Conservation (phyloP, 2,888 invertebrate species). For the Odontothrips loti region DNA sequence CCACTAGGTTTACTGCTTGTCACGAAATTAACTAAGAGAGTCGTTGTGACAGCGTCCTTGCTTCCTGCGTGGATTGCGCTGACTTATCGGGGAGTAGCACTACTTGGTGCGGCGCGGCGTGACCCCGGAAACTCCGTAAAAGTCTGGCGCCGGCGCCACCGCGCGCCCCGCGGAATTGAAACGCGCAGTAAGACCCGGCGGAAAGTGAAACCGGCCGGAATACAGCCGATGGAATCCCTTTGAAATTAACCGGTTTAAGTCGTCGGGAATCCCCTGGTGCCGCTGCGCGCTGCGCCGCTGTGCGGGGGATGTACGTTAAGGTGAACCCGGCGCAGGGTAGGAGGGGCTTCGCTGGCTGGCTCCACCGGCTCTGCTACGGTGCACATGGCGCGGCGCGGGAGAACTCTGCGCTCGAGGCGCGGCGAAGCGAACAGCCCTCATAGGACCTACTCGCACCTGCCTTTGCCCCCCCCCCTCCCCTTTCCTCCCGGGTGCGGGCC, state of each 20-base stretch:
- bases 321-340: neutral
- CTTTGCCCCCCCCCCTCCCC: neutral
- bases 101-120: neutral
- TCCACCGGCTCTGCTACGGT: no score
- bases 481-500: neutral
- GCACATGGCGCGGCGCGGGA: no score
- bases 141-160: neutral
- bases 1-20: no score
- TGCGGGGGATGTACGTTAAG: neutral
- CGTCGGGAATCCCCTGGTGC: neutral
- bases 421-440: neutral
- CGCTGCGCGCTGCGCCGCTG: neutral
- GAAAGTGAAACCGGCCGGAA: conserved; percentile 13
- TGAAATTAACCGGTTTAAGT: conserved; percentile 23
- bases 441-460: neutral
- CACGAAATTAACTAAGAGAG: no score
- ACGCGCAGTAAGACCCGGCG: neutral
- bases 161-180: neutral
- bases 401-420: no score
- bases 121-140: neutral
- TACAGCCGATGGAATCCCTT: neutral
- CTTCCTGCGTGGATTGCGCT: neutral
- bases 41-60: no score
- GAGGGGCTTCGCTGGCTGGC: neutral
- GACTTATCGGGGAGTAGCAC: neutral